Conservation (phyloP, 2,113 vertebrate genomes). For the Rhynchomys soricoides region DNA sequence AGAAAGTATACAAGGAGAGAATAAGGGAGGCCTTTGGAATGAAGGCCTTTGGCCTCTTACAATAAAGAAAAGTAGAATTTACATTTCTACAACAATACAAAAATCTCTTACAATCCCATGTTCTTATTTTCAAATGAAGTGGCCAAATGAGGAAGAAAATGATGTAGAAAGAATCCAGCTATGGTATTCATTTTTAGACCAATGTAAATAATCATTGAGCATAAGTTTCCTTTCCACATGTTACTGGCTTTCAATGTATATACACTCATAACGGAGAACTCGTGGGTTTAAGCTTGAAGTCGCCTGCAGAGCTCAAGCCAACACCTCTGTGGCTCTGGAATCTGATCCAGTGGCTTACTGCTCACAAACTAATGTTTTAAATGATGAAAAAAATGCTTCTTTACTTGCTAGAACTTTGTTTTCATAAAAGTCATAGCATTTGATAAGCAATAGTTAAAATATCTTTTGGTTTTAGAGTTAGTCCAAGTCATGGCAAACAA, state of each 20-base stretch:
- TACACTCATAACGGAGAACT: conserved; percentile 51
- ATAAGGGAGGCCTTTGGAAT: neutral
- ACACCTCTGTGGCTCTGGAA: conserved; percentile 38
- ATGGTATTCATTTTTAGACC: conserved; percentile 66
- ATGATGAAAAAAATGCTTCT: neutral
- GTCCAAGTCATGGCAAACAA: neutral
- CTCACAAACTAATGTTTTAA: conserved; percentile 27
- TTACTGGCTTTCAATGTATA: conserved; percentile 64
- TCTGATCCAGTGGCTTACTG: neutral
- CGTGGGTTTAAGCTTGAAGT: neutral
- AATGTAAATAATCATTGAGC: conserved; percentile 74
- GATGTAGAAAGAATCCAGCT: conserved; percentile 68
- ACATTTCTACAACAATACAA: neutral
- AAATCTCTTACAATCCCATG: neutral
- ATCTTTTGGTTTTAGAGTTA: conserved; percentile 34
- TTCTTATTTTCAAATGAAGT: conserved; percentile 54
- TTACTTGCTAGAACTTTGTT: neutral
- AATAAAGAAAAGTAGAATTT: conserved; percentile 1
- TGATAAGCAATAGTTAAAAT: conserved; percentile 36
- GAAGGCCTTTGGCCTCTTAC: neutral
- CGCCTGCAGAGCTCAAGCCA: neutral
- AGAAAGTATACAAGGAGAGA: neutral
- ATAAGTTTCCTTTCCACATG: conserved; percentile 68
- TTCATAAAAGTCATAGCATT: conserved; percentile 24
- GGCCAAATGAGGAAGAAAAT: conserved; percentile 49